Base-by-base conservation (phyloP, 2,797 vertebrate species). In the Sparidentex hasta region DNA sequence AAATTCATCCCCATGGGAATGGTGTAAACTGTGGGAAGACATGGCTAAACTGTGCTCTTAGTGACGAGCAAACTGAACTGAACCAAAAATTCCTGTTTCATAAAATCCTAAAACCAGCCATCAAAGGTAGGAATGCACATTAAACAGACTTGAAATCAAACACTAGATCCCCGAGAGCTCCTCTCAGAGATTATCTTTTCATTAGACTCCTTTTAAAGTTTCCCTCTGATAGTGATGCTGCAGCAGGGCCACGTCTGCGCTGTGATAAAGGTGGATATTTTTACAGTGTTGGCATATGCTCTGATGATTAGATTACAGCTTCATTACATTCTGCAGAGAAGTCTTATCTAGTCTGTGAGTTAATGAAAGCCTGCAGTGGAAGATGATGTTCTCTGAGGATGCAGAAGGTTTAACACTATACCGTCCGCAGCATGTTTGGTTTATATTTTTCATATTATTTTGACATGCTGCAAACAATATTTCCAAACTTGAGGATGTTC, bases 291-390 rank as follows among this genome's bases (percentile, higher is more conserved):
- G 80, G 43, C 69, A 74, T 82, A 51, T 76, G 64, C 33, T 70
- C 70, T 48, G 47, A 43, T 72, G 73, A 92, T 91, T 74, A 78
- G 76, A 90, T 92, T 85, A 90, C 70, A 73, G 76, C 58, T 82
- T 82, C 73, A 79, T 89, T 81, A 77, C 63, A 71, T 87, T 87
- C 76, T 78, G 52, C 73, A 80, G 65, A 75, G 71, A 85, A 76
- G 71, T 78, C 76, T 88, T 81, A 90, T 91, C 85, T 61, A 57
- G 27, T 12, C 68, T 58, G 38, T 38, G 83, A 81, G 80, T 91
- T 93, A 84, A 88, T 90, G 78, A 88, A 71, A 17, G 41, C 61
- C 72, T 63, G 71, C 77, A 76, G 71, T 18, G 38, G 83, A 90
- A 76, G 80, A 78, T 75, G 56, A 16, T 69, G 57, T 76, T 81